Percentiles rank a stretch among this genome's conserved stretches.
Conservation (phyloP, 2,113 vertebrate species). For the Carassius gibelio region DNA sequence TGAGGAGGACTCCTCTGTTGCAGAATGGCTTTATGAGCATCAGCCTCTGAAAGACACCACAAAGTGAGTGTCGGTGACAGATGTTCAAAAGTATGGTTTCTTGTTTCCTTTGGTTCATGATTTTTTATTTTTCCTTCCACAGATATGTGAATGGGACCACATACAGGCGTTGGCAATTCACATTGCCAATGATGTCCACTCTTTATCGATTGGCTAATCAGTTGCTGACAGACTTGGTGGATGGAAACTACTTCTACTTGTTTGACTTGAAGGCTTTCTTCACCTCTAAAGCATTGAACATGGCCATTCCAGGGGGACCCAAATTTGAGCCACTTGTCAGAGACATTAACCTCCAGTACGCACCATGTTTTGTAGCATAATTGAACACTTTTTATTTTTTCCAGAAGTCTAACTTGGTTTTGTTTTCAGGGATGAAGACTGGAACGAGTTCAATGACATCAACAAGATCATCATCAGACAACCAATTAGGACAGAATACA, state of each 20-base stretch:
- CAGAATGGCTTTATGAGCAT: conserved; percentile 98
- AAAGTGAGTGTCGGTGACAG: conserved; percentile 76
- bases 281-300: conserved; percentile 97
- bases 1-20: conserved; percentile 89
- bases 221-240: conserved; percentile 94
- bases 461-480: conserved; percentile 99
- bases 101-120: background rate
- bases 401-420: background rate
- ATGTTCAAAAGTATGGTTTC: background rate
- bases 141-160: conserved; percentile 97
- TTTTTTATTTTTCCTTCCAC: background rate
- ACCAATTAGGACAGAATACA: conserved; percentile 97
- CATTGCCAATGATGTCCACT: conserved; percentile 98
- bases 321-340: conserved; percentile 98
- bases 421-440: conserved; percentile 91
- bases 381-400: background rate
- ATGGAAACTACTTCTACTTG: conserved; percentile 96
- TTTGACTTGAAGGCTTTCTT: conserved; percentile 98
- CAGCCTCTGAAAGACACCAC: conserved; percentile 91
- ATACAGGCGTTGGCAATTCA: conserved; percentile 98
- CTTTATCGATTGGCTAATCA: conserved; percentile 98
- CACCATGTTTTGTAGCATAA: background rate
- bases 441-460: conserved; percentile 99
- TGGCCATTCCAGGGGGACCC: conserved; percentile 98
- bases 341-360: conserved; percentile 98